Evolutionary conservation across 2,113 vertebrate species (phyloP).

Genomic region (Perca schrenkii): DNA sequence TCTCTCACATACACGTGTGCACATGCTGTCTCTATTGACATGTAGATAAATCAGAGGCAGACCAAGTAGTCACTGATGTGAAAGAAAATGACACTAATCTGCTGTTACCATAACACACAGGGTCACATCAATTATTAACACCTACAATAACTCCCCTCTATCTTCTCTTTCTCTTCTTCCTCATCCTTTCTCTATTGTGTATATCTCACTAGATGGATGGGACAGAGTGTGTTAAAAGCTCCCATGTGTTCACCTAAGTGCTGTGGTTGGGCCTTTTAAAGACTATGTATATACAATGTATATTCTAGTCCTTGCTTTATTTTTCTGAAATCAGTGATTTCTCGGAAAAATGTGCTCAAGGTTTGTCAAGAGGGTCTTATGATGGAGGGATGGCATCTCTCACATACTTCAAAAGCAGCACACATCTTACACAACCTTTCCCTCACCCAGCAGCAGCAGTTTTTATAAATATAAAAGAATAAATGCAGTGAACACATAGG

Average conservation of each 20-base stretch:
- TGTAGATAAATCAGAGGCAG: slow-evolving; percentile 74
- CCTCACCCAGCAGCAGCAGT: neutral
- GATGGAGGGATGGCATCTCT: neutral
- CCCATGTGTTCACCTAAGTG: slow-evolving; percentile 67
- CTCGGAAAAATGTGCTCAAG: slow-evolving; percentile 18
- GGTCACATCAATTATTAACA: slow-evolving; percentile 77
- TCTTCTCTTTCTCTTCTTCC: slow-evolving; percentile 38
- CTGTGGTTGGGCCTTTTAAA: slow-evolving; percentile 45
- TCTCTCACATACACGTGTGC: slow-evolving; percentile 23
- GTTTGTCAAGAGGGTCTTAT: slow-evolving; percentile 20
- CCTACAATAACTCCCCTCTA: slow-evolving; percentile 59
- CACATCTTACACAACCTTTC: neutral
- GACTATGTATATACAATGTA: slow-evolving; percentile 14
- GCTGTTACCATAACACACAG: slow-evolving; percentile 73
- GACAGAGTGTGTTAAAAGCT: slow-evolving; percentile 68
- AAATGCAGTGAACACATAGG: neutral
- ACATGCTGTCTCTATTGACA: slow-evolving; percentile 59
- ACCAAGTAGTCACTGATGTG: slow-evolving; percentile 71
- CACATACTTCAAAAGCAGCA: neutral
- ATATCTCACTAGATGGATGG: slow-evolving; percentile 52
- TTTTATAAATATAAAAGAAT: slow-evolving; percentile 2
- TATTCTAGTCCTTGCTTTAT: slow-evolving; percentile 7
- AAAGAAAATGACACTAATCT: slow-evolving; percentile 80
- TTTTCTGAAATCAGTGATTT: slow-evolving; percentile 42
- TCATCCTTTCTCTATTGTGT: slow-evolving; percentile 52